Percentiles rank a stretch among this genome's conserved stretches.
These are phyloP conservation scores for Lindbergichthys nudifrons DNA, from an alignment of 2,797 vertebrate genomes.

Conservation along the genomic window DNA sequence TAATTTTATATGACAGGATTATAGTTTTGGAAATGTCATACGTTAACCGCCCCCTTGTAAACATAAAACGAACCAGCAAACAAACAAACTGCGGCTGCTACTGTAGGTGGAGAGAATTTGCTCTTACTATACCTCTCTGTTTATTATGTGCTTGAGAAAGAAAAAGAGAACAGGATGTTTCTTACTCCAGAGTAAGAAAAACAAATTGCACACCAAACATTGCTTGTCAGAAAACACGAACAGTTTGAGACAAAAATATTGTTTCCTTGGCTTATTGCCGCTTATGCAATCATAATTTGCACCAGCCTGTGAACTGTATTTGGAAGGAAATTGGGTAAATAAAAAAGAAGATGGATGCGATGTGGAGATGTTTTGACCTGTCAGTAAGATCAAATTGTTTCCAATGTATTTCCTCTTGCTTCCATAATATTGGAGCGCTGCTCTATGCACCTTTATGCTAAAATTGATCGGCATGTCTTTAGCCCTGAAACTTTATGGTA, in stretches of 20 bases:
- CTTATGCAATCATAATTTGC: neutral
- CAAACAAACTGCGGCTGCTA: neutral
- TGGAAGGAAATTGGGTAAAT: neutral
- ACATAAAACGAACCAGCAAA: neutral
- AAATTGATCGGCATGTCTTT: neutral
- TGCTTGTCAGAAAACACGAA: neutral
- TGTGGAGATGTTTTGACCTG: constrained; percentile 4
- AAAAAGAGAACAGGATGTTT: neutral
- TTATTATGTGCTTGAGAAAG: neutral
- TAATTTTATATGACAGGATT: neutral
- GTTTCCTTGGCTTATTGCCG: neutral
- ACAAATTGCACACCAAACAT: neutral
- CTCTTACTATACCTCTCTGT: neutral
- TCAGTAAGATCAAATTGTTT: neutral
- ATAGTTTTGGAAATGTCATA: neutral
- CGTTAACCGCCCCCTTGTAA: neutral
- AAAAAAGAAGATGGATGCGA: neutral
- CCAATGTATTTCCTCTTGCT: neutral
- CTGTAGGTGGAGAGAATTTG: too few species aligned
- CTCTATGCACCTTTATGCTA: neutral
- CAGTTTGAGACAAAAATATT: neutral
- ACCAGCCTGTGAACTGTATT: neutral
- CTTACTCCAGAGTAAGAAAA: neutral
- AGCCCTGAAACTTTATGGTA: neutral
- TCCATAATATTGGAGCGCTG: neutral